Percentiles rank a stretch among this genome's conserved stretches.
phyloP scores from a whole-genome alignment of 2,797 vertebrate species.

The Paratrypauchen microcephalus region DNA sequence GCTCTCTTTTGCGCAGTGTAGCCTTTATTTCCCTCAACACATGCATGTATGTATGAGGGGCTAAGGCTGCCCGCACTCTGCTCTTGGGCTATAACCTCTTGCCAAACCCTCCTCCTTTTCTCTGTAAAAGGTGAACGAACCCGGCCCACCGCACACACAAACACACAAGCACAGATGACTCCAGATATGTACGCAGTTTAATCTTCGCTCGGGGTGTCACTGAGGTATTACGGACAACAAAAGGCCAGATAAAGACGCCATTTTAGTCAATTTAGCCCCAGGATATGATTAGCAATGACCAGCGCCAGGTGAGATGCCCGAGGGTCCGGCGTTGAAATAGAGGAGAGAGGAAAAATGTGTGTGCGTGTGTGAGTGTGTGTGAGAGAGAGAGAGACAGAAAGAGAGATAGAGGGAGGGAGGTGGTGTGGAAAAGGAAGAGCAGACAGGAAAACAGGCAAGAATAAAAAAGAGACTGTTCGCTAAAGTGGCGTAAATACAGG shows the following conservation, averaged over 20 bases:
- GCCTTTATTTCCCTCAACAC: background rate
- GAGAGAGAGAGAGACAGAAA: background rate
- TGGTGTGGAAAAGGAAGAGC: slow-evolving; percentile 4
- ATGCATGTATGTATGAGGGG: slow-evolving; percentile 13
- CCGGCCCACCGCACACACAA: slow-evolving; percentile 15
- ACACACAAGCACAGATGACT: slow-evolving; percentile 41
- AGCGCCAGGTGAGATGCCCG: slow-evolving; percentile 60
- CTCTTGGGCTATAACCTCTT: slow-evolving; percentile 20
- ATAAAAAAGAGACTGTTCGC: slow-evolving; percentile 25
- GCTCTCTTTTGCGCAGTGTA: background rate
- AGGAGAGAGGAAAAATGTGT: background rate
- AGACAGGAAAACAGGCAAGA: slow-evolving; percentile 18
- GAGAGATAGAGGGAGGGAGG: background rate
- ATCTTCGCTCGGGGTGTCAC: slow-evolving; percentile 50
- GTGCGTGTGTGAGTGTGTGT: no score
- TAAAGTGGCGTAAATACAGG: slow-evolving; percentile 25
- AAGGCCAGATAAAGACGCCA: slow-evolving; percentile 61
- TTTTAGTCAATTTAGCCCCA: slow-evolving; percentile 64
- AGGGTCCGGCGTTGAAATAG: slow-evolving; percentile 39
- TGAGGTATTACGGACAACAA: slow-evolving; percentile 62
- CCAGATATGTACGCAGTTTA: slow-evolving; percentile 53
- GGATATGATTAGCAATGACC: slow-evolving; percentile 65
- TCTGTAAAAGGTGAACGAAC: slow-evolving; percentile 9
- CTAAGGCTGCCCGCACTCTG: slow-evolving; percentile 36
- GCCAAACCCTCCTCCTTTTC: slow-evolving; percentile 18